phyloP scores from a whole-genome alignment of 2,113 vertebrate species.

The Chionis minor region DNA sequence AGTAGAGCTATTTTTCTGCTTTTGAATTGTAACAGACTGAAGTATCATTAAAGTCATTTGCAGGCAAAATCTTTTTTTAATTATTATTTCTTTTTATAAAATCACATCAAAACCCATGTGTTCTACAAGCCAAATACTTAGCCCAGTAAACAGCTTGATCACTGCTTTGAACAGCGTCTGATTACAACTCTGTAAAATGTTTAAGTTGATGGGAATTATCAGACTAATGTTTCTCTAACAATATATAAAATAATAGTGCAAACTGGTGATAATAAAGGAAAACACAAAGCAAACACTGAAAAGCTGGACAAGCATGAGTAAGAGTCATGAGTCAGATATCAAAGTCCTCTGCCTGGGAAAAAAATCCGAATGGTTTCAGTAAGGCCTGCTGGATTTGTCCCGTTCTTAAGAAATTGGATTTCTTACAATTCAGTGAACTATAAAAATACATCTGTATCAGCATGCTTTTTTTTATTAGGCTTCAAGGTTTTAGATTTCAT shows the following conservation, averaged over 20 bases:
- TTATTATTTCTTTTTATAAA: conserved; percentile 1
- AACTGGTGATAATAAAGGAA: neutral
- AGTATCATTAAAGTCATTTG: neutral
- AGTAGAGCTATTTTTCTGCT: conserved; percentile 40
- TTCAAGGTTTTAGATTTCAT: conserved; percentile 40
- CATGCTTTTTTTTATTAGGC: neutral
- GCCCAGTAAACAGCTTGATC: neutral
- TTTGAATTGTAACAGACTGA: conserved; percentile 1
- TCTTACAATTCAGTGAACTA: conserved; percentile 19
- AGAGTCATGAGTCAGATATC: neutral
- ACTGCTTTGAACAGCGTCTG: neutral
- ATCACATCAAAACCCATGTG: neutral
- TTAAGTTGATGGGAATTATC: neutral
- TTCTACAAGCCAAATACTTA: conserved; percentile 3
- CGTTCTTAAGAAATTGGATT: conserved; percentile 10
- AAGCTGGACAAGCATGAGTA: neutral
- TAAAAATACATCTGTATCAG: conserved; percentile 4
- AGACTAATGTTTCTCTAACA: neutral
- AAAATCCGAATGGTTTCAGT: neutral
- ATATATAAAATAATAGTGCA: neutral
- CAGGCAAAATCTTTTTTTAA: neutral
- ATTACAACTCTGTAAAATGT: neutral
- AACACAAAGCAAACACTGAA: neutral
- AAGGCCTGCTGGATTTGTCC: neutral
- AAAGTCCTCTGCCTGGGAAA: neutral